Conservation (phyloP, 1,140 invertebrate species). For the Teleogryllus occipitalis region DNA sequence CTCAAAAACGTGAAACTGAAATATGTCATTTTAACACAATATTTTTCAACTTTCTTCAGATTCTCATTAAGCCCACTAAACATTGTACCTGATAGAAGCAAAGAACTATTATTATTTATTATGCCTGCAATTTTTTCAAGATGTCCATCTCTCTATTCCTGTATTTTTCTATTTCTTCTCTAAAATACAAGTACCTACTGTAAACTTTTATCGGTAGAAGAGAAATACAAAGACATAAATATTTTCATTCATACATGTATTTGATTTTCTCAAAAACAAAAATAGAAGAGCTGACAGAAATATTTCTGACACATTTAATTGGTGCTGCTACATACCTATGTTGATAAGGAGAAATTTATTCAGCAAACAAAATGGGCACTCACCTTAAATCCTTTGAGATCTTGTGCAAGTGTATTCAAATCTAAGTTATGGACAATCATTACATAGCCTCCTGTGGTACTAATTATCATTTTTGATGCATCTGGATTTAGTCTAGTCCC, state of each 20-base stretch:
- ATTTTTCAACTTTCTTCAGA: no score
- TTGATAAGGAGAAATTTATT: neutral
- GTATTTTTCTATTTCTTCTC: no score
- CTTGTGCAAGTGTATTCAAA: slow-evolving; percentile 64
- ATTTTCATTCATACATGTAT: no score
- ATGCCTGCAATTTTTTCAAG: slow-evolving; percentile 7
- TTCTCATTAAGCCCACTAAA: no score
- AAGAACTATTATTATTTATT: neutral
- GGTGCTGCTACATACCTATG: neutral
- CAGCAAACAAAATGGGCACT: slow-evolving; percentile 17
- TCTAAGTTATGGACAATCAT: slow-evolving; percentile 85
- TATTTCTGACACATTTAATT: neutral
- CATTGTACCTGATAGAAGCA: no score
- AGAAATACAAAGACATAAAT: no score
- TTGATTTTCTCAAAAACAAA: no score
- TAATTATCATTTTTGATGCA: slow-evolving; percentile 78
- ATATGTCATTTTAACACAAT: no score
- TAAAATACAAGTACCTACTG: no score
- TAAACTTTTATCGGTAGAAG: no score
- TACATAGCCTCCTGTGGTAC: slow-evolving; percentile 80
- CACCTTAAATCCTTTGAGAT: slow-evolving; percentile 79
- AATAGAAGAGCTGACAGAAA: neutral
- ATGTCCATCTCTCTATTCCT: no score
- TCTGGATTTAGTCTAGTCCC: slow-evolving; percentile 77
- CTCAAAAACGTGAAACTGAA: no score